These are phyloP conservation scores for Galeopterus variegatus DNA, from an alignment of 2,113 vertebrate genomes.

Conservation along the genomic window DNA sequence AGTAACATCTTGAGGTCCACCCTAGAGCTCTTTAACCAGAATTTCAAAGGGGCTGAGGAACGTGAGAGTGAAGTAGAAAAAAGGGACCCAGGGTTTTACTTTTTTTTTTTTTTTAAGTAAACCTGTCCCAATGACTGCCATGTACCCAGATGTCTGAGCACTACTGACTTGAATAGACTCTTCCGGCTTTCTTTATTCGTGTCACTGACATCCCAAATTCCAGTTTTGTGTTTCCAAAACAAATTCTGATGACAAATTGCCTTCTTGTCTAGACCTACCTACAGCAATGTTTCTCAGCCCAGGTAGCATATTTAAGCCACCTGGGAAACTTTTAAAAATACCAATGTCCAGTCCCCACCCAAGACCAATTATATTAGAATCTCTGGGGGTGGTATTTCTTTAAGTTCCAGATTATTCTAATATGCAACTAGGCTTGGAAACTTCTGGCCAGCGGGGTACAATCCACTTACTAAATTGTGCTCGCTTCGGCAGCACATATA, in stretches of 20 bases:
- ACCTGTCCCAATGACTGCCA: background rate
- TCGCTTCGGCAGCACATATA: too few relatives aligned
- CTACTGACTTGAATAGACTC: background rate
- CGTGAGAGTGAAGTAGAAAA: background rate
- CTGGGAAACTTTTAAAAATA: constrained; percentile 3
- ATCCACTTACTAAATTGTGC: background rate
- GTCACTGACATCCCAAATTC: background rate
- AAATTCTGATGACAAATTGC: constrained; percentile 43
- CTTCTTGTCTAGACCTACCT: constrained; percentile 48
- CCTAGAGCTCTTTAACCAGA: background rate
- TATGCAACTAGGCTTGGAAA: constrained; percentile 25
- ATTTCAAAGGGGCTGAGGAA: background rate
- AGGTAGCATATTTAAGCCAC: constrained; percentile 33
- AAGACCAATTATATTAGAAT: constrained; percentile 35
- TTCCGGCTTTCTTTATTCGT: background rate
- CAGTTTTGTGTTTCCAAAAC: constrained; percentile 27
- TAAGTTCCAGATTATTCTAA: constrained; percentile 21
- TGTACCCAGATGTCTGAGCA: background rate
- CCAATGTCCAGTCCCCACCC: background rate
- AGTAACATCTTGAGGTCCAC: background rate
- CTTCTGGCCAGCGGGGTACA: background rate
- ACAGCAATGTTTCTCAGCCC: background rate
- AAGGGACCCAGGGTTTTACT: background rate
- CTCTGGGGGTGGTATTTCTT: background rate
- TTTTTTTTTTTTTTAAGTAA: background rate